Evolutionary conservation across 2,797 vertebrate genomes (phyloP).

Genomic region (Amphiprion clarkii): DNA sequence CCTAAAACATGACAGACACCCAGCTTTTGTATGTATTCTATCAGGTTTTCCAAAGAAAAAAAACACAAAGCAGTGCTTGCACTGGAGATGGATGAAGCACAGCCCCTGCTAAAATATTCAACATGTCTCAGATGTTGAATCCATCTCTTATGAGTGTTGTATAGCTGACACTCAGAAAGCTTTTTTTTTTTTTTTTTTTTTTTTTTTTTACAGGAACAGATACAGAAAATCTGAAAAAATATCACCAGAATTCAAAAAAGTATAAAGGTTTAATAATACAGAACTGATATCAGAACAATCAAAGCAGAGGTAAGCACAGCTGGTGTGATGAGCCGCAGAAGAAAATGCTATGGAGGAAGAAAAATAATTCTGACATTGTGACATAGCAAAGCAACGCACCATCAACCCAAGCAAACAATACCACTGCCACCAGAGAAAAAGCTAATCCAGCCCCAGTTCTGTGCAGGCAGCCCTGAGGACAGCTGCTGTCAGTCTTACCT

Average conservation of each 20-base stretch:
- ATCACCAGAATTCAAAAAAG: slow-evolving; percentile 25
- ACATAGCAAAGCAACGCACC: slow-evolving; percentile 37
- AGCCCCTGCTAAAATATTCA: slow-evolving; percentile 58
- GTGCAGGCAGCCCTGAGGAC: slow-evolving; percentile 22
- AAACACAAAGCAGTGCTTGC: slow-evolving; percentile 27
- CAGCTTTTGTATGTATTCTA: slow-evolving; percentile 20
- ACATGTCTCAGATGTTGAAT: slow-evolving; percentile 76
- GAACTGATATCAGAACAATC: slow-evolving; percentile 15
- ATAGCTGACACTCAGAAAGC: slow-evolving; percentile 46
- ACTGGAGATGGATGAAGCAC: slow-evolving; percentile 64
- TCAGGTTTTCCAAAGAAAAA: slow-evolving; percentile 37
- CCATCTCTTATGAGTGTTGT: slow-evolving; percentile 64
- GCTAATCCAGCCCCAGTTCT: slow-evolving; percentile 40
- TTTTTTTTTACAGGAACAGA: slow-evolving; percentile 27
- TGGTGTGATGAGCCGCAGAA: slow-evolving; percentile 30
- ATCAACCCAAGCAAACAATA: slow-evolving; percentile 63
- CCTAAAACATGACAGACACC: slow-evolving; percentile 17
- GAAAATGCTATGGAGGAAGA: not conserved
- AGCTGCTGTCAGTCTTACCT: slow-evolving; percentile 72
- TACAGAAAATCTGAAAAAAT: slow-evolving; percentile 11
- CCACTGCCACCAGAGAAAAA: slow-evolving; percentile 61
- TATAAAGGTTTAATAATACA: slow-evolving; percentile 26
- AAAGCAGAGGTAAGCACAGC: slow-evolving; percentile 37
- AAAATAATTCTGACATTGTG: slow-evolving; percentile 5
- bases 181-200: not conserved